Evolutionary conservation across 2,113 vertebrate species (phyloP).

Genomic region (Meles meles): DNA sequence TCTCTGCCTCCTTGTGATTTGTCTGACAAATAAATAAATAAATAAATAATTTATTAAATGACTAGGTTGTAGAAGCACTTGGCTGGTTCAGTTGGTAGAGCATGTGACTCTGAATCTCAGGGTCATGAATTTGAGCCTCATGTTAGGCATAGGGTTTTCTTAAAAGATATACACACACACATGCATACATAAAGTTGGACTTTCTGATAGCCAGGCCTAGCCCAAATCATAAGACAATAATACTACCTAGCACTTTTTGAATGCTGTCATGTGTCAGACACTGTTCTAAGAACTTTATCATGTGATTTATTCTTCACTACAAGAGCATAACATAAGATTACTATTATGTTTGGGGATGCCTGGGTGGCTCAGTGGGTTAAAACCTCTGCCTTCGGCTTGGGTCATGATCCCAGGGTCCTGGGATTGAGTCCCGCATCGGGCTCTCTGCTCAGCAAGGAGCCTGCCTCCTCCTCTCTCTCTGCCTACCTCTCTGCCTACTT

Average conservation of each 20-base stretch:
- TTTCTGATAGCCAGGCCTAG: background rate
- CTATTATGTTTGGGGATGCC: background rate
- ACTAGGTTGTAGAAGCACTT: background rate
- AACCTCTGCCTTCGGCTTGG: too few relatives aligned
- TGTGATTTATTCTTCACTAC: background rate
- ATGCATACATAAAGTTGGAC: background rate
- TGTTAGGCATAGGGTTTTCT: background rate
- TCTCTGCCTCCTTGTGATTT: too few relatives aligned
- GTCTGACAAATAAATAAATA: too few relatives aligned
- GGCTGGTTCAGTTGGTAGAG: background rate
- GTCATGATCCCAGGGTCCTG: too few relatives aligned
- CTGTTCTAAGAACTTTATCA: background rate
- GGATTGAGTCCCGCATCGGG: too few relatives aligned
- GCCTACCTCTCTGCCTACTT: too few relatives aligned
- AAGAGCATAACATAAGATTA: background rate
- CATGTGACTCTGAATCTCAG: background rate
- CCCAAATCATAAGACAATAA: background rate
- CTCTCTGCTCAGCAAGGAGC: too few relatives aligned
- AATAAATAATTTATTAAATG: background rate
- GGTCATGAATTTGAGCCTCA: background rate
- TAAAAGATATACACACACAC: background rate
- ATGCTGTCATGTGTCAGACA: background rate
- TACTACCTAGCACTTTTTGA: background rate
- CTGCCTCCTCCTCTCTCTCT: too few relatives aligned
- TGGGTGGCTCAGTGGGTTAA: too few relatives aligned